Evolutionary conservation across 2,797 vertebrate genomes (phyloP).

Genomic region (Apogon talboti): DNA sequence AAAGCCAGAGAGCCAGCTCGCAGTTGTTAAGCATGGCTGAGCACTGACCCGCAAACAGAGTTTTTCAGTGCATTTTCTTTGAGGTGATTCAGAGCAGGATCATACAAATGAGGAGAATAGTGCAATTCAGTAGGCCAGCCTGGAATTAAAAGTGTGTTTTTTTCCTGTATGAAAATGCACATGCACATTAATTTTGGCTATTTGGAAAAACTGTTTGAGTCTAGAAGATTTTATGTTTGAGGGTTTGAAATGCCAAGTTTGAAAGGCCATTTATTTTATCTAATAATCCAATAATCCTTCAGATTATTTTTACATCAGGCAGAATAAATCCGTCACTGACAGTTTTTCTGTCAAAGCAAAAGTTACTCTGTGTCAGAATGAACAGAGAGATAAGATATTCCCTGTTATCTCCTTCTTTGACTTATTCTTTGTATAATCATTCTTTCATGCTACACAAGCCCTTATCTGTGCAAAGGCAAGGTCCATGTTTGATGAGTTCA

Average conservation of each 20-base stretch:
- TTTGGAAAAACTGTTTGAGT: too few species aligned
- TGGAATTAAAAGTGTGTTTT: too few species aligned
- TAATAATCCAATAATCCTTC: constrained; percentile 1
- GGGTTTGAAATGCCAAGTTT: not conserved
- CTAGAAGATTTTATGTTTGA: not conserved
- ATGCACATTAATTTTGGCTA: too few species aligned
- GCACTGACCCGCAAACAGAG: constrained; percentile 63
- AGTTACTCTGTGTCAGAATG: constrained; percentile 17
- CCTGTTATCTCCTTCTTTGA: constrained; percentile 52
- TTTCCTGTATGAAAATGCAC: too few species aligned
- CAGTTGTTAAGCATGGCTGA: constrained; percentile 61
- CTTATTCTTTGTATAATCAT: constrained; percentile 27
- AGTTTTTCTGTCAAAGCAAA: constrained; percentile 18
- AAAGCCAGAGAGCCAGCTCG: constrained; percentile 57
- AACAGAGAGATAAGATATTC: constrained; percentile 67
- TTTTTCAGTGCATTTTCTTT: constrained; percentile 48
- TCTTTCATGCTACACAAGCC: constrained; percentile 14
- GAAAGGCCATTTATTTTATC: not conserved
- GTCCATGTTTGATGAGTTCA: constrained; percentile 63
- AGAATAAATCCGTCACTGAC: not conserved
- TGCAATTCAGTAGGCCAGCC: too few species aligned
- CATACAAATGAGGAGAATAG: too few species aligned
- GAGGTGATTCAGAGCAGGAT: constrained; percentile 32
- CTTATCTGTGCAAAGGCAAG: constrained; percentile 59
- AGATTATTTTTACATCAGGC: not conserved